Evolutionary conservation across 2,797 vertebrate genomes (phyloP), one percentile per base, ranked within the genome.

Genomic region (Nannoperca obscura): DNA sequence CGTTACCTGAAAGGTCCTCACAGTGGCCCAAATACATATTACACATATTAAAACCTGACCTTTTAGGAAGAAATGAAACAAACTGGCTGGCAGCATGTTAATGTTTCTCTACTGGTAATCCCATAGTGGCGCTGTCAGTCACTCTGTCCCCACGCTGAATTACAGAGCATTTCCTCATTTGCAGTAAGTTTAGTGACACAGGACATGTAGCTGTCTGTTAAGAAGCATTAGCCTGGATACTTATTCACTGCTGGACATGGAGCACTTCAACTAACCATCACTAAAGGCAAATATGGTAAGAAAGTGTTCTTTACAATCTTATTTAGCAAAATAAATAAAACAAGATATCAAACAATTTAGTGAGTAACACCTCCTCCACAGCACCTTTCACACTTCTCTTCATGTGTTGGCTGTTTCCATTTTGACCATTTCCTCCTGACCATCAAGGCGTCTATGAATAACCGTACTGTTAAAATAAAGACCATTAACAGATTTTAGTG

Each of bases 201-300:
- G 73, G 49, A 72, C 67, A 82, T 80, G 80, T 24, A 65, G 64
- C 59, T 54, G 74, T 24, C 49, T 38, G 14, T 64, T 50, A 44
- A 20, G 64, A 7, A 78, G 69, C 79, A 55, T 61, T 69, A 59
- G 77, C 14, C 70, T 74, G 81, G 65, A 76, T 50, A 78, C 53
- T 82, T 19, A 78, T 50, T 74, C 46, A 74, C 49, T 58, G 60
- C 71, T 71, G 72, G 78, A 86, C 62, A 92, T 93, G 91, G 62
- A 78, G 49, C 57, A 11, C 22, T 78, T 80, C 60, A 72, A 24
- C 42, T 40, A 73, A 63, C 17, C 78, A 40, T n/a, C 78, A 54
- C 75, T 58, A 34, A 85, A 52, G 54, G 22, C 66, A 81, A 86
- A 81, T 3, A 94, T 93, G 93, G 93, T 94, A 89, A 90, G 92